phyloP scores from a whole-genome alignment of 2,113 vertebrate species.

The Panurus biarmicus region DNA sequence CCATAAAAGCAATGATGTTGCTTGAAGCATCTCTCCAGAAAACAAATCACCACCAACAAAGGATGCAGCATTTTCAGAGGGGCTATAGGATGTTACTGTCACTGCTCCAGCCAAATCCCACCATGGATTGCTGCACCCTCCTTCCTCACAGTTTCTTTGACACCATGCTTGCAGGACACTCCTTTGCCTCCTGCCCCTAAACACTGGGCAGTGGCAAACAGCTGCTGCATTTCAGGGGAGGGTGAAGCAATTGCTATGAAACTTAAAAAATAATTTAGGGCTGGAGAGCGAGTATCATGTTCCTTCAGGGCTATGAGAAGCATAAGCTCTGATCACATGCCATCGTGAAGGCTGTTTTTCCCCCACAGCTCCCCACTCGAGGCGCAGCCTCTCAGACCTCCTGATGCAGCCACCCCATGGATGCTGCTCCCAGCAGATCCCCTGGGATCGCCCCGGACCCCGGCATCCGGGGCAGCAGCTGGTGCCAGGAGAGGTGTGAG shows the following conservation, averaged over 20 bases:
- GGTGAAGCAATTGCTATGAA: constrained; percentile 39
- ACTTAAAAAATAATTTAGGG: constrained; percentile 46
- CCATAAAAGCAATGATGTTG: neutral
- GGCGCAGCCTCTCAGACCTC: neutral
- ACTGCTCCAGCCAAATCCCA: neutral
- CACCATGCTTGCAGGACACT: neutral
- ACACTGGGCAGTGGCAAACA: neutral
- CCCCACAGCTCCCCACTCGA: neutral
- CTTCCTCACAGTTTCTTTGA: neutral
- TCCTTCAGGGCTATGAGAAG: neutral
- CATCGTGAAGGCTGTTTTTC: neutral
- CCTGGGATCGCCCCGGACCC: rapidly evolving
- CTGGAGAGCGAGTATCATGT: neutral
- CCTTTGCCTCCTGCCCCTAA: neutral
- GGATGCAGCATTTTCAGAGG: neutral
- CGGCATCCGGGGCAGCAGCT: neutral
- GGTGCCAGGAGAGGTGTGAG: neutral
- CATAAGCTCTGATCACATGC: neutral
- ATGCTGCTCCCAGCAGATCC: neutral
- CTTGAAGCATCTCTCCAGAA: neutral
- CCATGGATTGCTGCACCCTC: neutral
- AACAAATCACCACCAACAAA: neutral
- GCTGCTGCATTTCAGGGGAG: constrained; percentile 43
- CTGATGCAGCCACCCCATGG: rapidly evolving
- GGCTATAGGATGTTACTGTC: neutral